Evolutionary conservation across 2,113 vertebrate genomes (phyloP).

Genomic region (Eira barbara): DNA sequence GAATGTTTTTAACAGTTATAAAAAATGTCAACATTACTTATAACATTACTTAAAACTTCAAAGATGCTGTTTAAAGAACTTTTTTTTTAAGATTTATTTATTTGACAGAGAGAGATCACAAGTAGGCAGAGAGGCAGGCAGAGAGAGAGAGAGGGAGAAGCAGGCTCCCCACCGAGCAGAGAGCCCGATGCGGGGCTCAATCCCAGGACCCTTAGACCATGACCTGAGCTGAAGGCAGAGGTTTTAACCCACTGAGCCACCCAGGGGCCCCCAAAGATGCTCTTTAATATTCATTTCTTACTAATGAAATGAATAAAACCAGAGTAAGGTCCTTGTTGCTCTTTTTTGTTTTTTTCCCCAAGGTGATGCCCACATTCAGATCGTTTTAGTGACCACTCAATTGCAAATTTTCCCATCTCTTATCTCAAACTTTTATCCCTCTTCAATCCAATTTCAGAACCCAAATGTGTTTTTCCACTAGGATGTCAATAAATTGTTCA

Average conservation of each 20-base stretch:
- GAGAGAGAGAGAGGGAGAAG: no score
- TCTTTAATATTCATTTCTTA: conserved; percentile 42
- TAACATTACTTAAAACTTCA: conserved; percentile 11
- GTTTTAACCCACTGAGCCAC: no score
- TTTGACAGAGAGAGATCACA: no score
- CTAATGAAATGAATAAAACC: conserved; percentile 14
- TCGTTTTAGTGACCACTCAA: background rate
- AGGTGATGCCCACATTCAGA: background rate
- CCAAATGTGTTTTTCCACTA: background rate
- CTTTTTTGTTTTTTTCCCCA: background rate
- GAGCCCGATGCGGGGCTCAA: no score
- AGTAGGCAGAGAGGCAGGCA: no score
- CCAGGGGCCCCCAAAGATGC: background rate
- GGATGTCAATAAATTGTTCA: background rate
- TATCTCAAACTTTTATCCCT: background rate
- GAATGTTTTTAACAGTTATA: background rate
- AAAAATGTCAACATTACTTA: background rate
- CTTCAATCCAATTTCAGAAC: background rate
- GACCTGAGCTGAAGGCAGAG: no score
- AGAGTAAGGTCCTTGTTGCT: background rate
- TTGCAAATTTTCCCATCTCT: background rate
- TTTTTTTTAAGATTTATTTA: no score
- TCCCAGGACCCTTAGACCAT: no score
- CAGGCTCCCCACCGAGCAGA: no score
- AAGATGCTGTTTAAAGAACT: background rate